Conservation (phyloP, 2,797 vertebrate genomes). For the Gambelia wislizenii region DNA sequence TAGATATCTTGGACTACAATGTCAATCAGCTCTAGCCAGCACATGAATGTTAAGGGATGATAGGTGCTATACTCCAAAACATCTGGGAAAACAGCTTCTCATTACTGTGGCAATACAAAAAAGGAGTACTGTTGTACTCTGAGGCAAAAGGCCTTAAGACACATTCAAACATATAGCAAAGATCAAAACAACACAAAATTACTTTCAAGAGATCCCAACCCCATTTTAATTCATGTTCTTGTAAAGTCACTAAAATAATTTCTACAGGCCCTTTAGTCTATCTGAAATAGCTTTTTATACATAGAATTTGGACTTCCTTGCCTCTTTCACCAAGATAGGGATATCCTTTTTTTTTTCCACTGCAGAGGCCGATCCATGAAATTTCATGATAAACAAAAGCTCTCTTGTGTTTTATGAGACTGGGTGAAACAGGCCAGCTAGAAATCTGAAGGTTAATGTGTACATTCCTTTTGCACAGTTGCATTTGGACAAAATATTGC, state of each 20-base stretch:
- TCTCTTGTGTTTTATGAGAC: slow-evolving; percentile 14
- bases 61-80: neutral
- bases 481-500: neutral
- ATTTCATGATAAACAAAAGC: slow-evolving; percentile 40
- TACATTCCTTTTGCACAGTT: slow-evolving; percentile 33
- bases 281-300: neutral
- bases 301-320: neutral
- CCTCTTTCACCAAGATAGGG: neutral
- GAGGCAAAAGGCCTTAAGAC: neutral
- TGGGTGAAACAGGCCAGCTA: neutral
- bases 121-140: neutral
- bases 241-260: neutral
- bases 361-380: slow-evolving; percentile 23
- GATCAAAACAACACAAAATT: neutral
- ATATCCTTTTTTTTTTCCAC: slow-evolving; percentile 4
- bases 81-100: neutral
- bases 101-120: neutral
- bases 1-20: neutral
- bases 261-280: neutral
- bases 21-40: neutral
- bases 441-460: slow-evolving; percentile 37
- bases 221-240: neutral
- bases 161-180: neutral
- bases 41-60: neutral
- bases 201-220: neutral